A percentile compares a stretch with the other conserved stretches of the same genome.
Conservation (phyloP, 2,797 vertebrate genomes). For the Liparis tanakae region DNA sequence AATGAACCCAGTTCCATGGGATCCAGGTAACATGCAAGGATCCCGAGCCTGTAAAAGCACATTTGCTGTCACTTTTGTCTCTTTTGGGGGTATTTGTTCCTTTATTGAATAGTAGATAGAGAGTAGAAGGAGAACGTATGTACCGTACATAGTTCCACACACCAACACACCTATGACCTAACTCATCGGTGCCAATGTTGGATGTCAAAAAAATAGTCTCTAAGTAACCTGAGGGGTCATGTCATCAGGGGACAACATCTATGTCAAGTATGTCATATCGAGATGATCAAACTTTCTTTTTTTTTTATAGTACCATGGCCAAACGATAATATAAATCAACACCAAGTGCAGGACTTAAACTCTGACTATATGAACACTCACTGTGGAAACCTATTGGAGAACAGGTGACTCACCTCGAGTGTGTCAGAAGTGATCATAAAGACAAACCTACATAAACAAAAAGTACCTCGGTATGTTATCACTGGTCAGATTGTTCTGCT, state of each 20-base stretch:
- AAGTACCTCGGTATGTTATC: conserved; percentile 83
- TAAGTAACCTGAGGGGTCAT: not conserved
- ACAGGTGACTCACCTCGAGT: not conserved
- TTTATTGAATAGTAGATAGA: not conserved
- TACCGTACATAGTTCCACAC: not conserved
- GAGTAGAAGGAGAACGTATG: not conserved
- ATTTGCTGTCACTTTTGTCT: not conserved
- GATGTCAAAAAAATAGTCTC: not conserved
- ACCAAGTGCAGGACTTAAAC: not conserved
- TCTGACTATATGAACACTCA: not conserved
- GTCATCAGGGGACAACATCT: not conserved
- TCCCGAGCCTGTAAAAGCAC: conserved; percentile 83
- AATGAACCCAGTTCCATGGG: conserved; percentile 83
- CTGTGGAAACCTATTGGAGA: not conserved
- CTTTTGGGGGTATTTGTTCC: not conserved
- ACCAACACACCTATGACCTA: not conserved
- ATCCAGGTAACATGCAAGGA: conserved; percentile 88
- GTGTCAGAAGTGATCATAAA: not conserved
- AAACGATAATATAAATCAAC: not conserved
- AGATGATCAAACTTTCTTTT: not conserved
- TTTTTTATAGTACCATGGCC: not conserved
- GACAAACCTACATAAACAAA: not conserved
- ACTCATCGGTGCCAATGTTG: not conserved
- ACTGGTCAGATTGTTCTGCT: conserved; percentile 80
- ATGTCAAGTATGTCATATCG: not conserved